Percentiles rank a stretch among this genome's conserved stretches.
These are phyloP conservation scores for Greenwoodochromis staneri DNA, from an alignment of 2,113 vertebrate species.

Conservation along the genomic window DNA sequence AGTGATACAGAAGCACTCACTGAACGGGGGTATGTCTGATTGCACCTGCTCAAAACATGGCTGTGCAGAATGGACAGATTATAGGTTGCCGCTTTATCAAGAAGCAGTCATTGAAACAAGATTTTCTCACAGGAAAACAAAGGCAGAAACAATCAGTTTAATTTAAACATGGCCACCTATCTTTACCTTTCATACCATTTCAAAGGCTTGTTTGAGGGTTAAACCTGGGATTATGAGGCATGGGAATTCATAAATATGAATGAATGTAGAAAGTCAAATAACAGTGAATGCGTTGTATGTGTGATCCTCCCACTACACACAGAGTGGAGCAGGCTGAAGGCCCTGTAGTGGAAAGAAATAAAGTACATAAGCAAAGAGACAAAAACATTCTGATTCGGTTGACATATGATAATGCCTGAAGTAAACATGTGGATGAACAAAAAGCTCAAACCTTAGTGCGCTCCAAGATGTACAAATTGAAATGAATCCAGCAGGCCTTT, in stretches of 20 bases:
- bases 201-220: not conserved
- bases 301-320: not conserved
- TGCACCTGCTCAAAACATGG: not conserved
- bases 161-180: not conserved
- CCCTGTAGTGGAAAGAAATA: not conserved
- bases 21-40: not conserved
- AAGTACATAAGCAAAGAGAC: not conserved
- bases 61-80: not conserved
- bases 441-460: not conserved
- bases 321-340: not conserved
- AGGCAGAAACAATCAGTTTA: not conserved
- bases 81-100: not conserved
- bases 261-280: not conserved
- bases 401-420: not conserved
- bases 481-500: not conserved
- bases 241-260: not conserved
- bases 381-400: not conserved
- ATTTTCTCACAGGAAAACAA: not conserved
- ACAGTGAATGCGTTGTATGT: not conserved
- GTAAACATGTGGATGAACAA: not conserved
- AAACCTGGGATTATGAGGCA: accelerated
- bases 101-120: not conserved
- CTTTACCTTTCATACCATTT: not conserved
- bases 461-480: not conserved
- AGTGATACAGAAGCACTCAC: not conserved